Percentiles rank a stretch among this genome's conserved stretches.
phyloP scores from a whole-genome alignment of 2,797 vertebrate genomes.

The Neopelma chrysocephalum region DNA sequence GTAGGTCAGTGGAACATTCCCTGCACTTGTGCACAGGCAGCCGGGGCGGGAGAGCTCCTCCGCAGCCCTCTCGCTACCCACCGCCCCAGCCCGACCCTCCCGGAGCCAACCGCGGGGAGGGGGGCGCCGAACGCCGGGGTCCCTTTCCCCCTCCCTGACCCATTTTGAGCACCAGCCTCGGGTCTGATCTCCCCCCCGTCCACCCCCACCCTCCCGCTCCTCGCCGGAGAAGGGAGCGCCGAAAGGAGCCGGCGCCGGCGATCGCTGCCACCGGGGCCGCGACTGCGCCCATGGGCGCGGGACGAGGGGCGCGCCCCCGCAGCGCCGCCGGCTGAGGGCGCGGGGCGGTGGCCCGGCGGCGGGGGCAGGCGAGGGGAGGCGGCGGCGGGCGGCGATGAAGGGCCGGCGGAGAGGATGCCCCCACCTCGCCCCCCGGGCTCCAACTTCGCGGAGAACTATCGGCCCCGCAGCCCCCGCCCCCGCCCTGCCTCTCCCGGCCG shows the following conservation, averaged over 20 bases:
- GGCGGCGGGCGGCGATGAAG: background rate
- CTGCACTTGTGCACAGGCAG: slow-evolving; percentile 76
- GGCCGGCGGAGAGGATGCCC: slow-evolving; percentile 13
- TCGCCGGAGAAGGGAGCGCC: background rate
- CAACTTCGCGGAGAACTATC: slow-evolving; percentile 50
- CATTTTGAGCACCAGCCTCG: slow-evolving; percentile 42
- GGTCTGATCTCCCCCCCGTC: background rate
- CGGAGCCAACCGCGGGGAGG: background rate
- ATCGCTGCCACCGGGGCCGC: background rate
- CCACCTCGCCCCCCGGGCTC: background rate
- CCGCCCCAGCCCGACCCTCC: background rate
- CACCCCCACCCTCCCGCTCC: background rate
- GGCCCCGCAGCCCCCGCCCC: background rate
- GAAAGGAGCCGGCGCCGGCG: background rate
- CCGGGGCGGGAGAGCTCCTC: slow-evolving; percentile 52
- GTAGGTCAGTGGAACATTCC: slow-evolving; percentile 87
- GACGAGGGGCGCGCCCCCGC: background rate
- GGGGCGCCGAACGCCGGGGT: background rate
- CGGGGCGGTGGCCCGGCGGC: slow-evolving; percentile 4
- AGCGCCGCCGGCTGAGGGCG: background rate
- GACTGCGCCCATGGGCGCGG: slow-evolving; percentile 2
- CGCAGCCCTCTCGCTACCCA: slow-evolving; percentile 12
- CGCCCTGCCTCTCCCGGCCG: background rate
- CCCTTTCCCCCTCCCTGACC: slow-evolving; percentile 41
- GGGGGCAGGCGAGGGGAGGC: background rate